A percentile compares a stretch with the other conserved stretches of the same genome.
Conservation (phyloP, 2,113 vertebrate genomes). For the Microcebus jonahi region DNA sequence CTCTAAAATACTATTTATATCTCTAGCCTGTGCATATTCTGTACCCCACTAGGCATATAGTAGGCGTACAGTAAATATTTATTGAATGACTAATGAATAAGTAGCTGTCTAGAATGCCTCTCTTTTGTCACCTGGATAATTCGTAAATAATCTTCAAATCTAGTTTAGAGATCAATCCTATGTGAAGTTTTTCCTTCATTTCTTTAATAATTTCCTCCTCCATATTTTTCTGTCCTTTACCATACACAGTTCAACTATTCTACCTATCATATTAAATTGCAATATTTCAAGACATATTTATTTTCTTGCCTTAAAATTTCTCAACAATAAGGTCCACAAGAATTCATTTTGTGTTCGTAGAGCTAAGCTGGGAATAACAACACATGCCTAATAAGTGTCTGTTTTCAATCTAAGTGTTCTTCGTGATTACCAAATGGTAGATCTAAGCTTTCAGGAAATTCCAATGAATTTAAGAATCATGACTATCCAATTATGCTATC, state of each 20-base stretch:
- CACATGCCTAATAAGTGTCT: not conserved
- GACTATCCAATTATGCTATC: not conserved
- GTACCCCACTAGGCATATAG: not conserved
- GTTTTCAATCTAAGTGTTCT: not conserved
- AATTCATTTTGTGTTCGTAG: not conserved
- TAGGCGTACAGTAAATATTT: not conserved
- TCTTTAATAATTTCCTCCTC: not conserved
- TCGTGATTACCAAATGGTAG: not conserved
- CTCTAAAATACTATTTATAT: not conserved
- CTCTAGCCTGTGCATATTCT: not conserved
- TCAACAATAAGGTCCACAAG: not conserved
- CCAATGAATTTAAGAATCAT: not conserved
- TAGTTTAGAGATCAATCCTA: not conserved
- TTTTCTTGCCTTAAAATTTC: slow-evolving; percentile 17
- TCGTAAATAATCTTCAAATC: not conserved
- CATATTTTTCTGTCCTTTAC: not conserved
- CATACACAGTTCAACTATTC: not conserved
- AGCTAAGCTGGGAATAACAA: not conserved
- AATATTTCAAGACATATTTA: not conserved
- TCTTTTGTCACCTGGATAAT: not conserved
- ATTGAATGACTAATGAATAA: not conserved
- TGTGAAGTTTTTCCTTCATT: not conserved
- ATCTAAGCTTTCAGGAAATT: not conserved
- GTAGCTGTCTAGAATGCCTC: not conserved
- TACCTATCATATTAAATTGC: not conserved